Conservation (phyloP, 2,113 vertebrate genomes). For the Cisticola juncidis region DNA sequence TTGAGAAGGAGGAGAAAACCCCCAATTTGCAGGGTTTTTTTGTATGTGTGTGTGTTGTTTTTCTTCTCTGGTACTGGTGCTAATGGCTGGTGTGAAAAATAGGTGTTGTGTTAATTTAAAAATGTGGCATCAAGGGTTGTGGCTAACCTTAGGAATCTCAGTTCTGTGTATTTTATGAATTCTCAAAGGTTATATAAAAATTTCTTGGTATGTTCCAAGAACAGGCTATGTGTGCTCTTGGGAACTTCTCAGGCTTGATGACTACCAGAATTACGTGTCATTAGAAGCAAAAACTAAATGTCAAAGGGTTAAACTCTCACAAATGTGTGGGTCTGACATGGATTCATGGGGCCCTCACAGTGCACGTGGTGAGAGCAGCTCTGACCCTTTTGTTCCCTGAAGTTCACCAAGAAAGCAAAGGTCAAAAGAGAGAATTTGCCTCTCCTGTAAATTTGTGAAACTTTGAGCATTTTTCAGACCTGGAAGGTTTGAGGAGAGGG, state of each 20-base stretch:
- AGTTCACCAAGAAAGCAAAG: not conserved
- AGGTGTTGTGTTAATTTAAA: not conserved
- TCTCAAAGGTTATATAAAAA: not conserved
- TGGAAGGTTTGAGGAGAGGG: not conserved
- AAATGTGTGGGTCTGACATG: not conserved
- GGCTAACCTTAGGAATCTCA: not conserved
- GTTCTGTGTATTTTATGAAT: not conserved
- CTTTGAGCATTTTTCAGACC: not conserved
- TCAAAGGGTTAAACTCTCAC: not conserved
- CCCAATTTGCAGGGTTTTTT: not conserved
- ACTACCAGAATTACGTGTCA: not conserved
- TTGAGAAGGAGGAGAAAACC: conserved; percentile 14
- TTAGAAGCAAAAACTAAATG: not conserved
- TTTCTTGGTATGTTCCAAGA: not conserved
- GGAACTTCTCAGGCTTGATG: not conserved
- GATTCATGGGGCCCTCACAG: not conserved
- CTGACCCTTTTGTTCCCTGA: not conserved
- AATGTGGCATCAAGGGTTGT: not conserved
- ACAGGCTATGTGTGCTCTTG: not conserved
- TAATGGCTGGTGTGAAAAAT: conserved; percentile 20
- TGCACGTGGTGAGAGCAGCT: not conserved
- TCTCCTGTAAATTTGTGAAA: not conserved
- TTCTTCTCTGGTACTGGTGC: not conserved
- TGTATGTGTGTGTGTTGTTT: not conserved
- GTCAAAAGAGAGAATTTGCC: not conserved